A percentile compares a stretch with the other conserved stretches of the same genome.
Evolutionary conservation across 2,113 vertebrate genomes (phyloP).

Genomic region (Ranitomeya imitator): DNA sequence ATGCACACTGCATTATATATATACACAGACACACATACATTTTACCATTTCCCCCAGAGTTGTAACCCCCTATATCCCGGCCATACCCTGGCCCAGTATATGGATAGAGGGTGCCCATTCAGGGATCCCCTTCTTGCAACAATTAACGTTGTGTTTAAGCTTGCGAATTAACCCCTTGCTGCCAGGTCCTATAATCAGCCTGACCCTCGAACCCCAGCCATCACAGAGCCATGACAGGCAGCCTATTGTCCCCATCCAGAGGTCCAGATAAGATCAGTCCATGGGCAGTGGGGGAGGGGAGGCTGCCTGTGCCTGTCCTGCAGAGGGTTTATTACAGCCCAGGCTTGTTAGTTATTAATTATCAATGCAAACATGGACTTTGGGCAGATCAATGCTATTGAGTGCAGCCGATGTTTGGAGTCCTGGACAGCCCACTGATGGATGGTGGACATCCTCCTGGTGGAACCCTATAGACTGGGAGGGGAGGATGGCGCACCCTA

Average conservation of each 20-base stretch:
- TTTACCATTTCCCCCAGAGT: too few species aligned
- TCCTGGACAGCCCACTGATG: slow-evolving; percentile 46
- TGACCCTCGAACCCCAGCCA: slow-evolving; percentile 1
- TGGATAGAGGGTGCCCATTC: too few species aligned
- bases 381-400: slow-evolving; percentile 54
- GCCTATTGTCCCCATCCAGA: slow-evolving; percentile 23
- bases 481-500: background rate
- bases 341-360: slow-evolving; percentile 63
- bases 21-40: too few species aligned
- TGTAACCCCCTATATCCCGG: background rate
- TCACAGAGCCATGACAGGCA: slow-evolving; percentile 1
- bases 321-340: slow-evolving; percentile 43
- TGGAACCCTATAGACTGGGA: background rate
- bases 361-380: slow-evolving; percentile 59
- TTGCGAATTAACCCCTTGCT: slow-evolving; percentile 12
- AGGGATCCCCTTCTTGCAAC: background rate
- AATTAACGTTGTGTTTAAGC: background rate
- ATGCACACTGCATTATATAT: too few species aligned
- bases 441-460: slow-evolving; percentile 27
- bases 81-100: background rate
- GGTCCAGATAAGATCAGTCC: slow-evolving; percentile 10
- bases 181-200: background rate
- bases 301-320: background rate
- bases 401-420: slow-evolving; percentile 50
- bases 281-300: background rate